These are phyloP conservation scores for Paraescarpia echinospica DNA, from an alignment of 1,140 invertebrate species.

Conservation along the genomic window DNA sequence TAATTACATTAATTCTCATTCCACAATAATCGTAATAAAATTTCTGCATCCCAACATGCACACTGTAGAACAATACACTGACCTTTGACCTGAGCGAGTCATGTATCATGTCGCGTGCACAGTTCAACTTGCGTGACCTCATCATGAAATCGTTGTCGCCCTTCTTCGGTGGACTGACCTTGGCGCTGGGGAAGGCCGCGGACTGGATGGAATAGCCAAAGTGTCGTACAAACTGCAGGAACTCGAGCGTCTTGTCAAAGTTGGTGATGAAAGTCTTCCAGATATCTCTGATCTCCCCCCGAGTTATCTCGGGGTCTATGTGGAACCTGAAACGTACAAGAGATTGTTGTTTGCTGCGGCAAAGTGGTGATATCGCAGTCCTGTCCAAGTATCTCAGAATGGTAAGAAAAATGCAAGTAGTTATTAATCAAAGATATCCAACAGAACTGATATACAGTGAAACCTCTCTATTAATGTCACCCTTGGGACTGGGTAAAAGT, in stretches of 20 bases:
- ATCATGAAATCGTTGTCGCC: constrained; percentile 57
- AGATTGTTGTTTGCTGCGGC: neutral
- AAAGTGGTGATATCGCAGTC: neutral
- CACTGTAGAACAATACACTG: too few species aligned
- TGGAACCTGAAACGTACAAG: constrained; percentile 43
- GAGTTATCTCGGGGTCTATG: constrained; percentile 50
- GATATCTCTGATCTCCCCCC: constrained; percentile 55
- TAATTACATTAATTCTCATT: neutral
- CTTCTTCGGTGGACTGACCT: constrained; percentile 50
- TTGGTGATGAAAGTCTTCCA: constrained; percentile 59
- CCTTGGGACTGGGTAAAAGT: too few species aligned
- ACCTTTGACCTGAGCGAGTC: constrained; percentile 56
- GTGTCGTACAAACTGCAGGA: constrained; percentile 55
- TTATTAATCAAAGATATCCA: too few species aligned
- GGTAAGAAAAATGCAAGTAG: too few species aligned
- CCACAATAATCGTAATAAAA: neutral
- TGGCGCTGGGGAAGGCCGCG: constrained; percentile 57
- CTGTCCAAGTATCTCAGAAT: too few species aligned
- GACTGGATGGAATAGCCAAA: constrained; percentile 55
- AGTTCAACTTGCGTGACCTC: constrained; percentile 55
- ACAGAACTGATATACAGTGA: too few species aligned
- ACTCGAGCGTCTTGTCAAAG: constrained; percentile 54
- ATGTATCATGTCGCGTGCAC: constrained; percentile 53
- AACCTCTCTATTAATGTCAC: too few species aligned
- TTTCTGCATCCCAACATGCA: neutral